Conservation (phyloP, 2,888 invertebrate species). For the Oscheius sp. region DNA sequence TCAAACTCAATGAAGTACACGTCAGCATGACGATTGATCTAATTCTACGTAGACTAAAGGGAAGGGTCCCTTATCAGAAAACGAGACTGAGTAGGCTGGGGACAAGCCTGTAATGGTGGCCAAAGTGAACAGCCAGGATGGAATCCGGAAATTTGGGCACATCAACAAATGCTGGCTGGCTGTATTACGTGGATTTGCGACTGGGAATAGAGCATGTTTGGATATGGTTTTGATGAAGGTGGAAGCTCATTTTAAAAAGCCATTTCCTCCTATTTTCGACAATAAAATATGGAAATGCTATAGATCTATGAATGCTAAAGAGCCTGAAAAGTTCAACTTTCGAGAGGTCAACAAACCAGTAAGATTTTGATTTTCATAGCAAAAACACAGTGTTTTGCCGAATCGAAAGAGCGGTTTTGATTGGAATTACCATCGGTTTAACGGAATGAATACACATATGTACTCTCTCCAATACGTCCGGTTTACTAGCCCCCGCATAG, state of each 20-base stretch:
- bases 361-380: no score
- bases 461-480: background rate
- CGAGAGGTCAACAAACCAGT: no score
- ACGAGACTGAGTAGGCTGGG: background rate
- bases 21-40: slow-evolving; percentile 24
- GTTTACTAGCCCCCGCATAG: no score
- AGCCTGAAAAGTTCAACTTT: no score
- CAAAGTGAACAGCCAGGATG: background rate
- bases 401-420: background rate
- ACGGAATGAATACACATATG: background rate
- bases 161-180: background rate
- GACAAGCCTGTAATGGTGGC: background rate
- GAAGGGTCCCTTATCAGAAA: slow-evolving; percentile 4
- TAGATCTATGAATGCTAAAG: no score
- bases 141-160: background rate
- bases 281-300: no score
- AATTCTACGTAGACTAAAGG: slow-evolving; percentile 19
- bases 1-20: slow-evolving; percentile 13
- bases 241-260: no score
- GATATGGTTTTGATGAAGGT: no score
- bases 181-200: background rate
- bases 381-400: background rate
- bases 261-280: no score
- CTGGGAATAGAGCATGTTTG: no score
- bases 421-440: slow-evolving; percentile 1